A percentile compares a stretch with the other conserved stretches of the same genome.
Evolutionary conservation across 2,113 vertebrate species (phyloP).

Genomic region (Tenrec ecaudatus): DNA sequence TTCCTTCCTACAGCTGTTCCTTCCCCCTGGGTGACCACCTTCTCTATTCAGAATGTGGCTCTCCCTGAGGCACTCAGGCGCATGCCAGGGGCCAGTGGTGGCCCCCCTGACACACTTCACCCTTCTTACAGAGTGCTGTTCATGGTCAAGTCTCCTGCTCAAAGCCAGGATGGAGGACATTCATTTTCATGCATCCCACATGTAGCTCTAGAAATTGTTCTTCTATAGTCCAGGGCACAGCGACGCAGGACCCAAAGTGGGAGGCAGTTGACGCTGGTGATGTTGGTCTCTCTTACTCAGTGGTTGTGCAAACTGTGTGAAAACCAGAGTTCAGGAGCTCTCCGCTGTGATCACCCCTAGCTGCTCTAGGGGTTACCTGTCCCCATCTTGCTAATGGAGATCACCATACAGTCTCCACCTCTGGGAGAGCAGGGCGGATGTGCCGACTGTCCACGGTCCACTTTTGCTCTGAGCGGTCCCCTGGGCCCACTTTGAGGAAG

Average conservation of each 20-base stretch:
- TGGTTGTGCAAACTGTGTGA: neutral
- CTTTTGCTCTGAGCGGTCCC: neutral
- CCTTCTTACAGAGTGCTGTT: too few species aligned
- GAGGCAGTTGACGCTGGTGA: neutral
- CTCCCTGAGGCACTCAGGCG: too few species aligned
- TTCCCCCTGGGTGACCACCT: too few species aligned
- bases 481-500: neutral
- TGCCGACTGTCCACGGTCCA: neutral
- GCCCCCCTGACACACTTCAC: too few species aligned
- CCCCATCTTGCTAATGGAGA: neutral
- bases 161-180: neutral
- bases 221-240: neutral
- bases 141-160: too few species aligned
- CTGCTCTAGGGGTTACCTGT: neutral
- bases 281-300: neutral
- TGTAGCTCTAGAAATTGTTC: too few species aligned
- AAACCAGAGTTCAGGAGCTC: neutral
- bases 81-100: too few species aligned
- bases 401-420: neutral
- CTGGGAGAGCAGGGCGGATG: neutral
- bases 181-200: too few species aligned
- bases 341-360: constrained; percentile 1
- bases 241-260: neutral
- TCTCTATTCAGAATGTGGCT: too few species aligned
- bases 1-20: too few species aligned